Base-by-base conservation (phyloP, 2,888 invertebrate species). In the Uloborus plumipes region DNA sequence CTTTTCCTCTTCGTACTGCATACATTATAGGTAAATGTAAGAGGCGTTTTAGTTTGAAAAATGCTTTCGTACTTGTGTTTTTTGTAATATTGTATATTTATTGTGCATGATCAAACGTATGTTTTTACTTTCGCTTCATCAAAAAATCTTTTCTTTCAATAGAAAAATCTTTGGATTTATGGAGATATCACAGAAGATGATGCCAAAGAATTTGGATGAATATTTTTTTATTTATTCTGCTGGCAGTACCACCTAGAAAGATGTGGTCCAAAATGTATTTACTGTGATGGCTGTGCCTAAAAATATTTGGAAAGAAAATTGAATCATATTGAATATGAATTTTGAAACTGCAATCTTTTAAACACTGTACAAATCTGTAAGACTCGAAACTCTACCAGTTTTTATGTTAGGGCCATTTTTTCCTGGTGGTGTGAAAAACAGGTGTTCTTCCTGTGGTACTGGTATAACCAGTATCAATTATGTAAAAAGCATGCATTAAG, bases 161-260 rank as follows among this genome's bases (percentile, higher is more conserved):
- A 96, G 89, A 91, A 93, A 87, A 95, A 94, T 90, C 94, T 99
- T 87, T 99, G 99, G 99, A 94, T 95, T 88, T 99, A 99, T 89
- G 99, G 99, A n/a, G 99, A 99, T 90, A 96, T 99, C 90, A 95
- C 95, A 84, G 96, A 95, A 85, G 97, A 96, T 88, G 97, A 97
- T 79, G 86, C 86, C 18, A 86, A 84, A 65, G 86, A 86, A 76
- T 86, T 86, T 84, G 86, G 86, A 18, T 85, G 39, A 84, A 53
- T 16, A 61, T 51, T 15, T 67, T 15, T 14, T 31, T 15, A 51
- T 53, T 18, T 18, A 51, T 47, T 66, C 53, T 47, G 39, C 51
- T 58, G 50, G 55, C 14, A 49, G 50, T 53, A 81, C 69, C 69
- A 51, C 61, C 74, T 74, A 81, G 64, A 58, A 73, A 67, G 70